Evolutionary conservation across 2,113 vertebrate species (phyloP).

Genomic region (Lagopus muta): DNA sequence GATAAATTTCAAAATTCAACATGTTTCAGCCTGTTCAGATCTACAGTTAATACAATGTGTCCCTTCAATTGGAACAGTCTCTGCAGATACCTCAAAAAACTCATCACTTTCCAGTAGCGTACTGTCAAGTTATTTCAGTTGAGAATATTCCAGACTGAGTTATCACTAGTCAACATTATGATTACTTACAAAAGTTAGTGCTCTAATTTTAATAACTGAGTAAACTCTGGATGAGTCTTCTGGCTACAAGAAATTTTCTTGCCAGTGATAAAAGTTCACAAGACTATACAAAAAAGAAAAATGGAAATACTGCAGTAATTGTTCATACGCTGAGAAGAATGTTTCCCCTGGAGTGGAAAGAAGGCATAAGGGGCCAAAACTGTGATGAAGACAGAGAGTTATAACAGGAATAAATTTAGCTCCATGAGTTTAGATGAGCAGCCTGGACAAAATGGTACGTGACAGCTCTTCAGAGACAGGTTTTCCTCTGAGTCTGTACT

Average conservation of each 20-base stretch:
- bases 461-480: constrained; percentile 73
- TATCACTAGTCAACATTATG: background rate
- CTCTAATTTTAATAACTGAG: background rate
- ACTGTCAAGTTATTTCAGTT: background rate
- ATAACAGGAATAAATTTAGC: constrained; percentile 69
- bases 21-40: background rate
- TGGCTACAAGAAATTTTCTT: background rate
- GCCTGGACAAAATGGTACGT: constrained; percentile 73
- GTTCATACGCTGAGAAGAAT: constrained; percentile 6
- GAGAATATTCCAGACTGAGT: background rate
- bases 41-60: background rate
- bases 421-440: constrained; percentile 71
- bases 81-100: background rate
- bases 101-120: background rate
- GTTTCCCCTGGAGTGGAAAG: constrained; percentile 41
- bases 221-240: background rate
- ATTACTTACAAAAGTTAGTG: background rate
- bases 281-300: background rate
- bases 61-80: background rate
- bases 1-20: background rate
- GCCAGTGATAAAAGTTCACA: background rate
- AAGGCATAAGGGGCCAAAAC: constrained; percentile 67
- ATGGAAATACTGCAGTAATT: background rate
- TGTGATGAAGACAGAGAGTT: constrained; percentile 58
- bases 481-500: constrained; percentile 74